These are phyloP conservation scores for Poeciliopsis paucimaculata DNA, from an alignment of 2,797 vertebrate genomes.

Conservation along the genomic window DNA sequence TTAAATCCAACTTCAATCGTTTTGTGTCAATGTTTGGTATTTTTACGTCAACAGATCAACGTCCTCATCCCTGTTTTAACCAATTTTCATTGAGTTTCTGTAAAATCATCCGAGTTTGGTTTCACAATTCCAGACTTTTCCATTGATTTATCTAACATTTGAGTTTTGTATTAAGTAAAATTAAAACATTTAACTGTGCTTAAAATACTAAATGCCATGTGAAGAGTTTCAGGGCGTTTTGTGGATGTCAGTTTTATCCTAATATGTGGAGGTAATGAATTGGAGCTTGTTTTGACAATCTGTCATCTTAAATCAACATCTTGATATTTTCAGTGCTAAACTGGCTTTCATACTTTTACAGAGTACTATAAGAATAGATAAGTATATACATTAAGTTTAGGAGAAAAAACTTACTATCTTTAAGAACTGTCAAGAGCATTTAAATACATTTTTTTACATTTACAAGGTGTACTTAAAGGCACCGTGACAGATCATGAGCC, in stretches of 20 bases:
- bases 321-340: no score
- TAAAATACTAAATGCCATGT: background rate
- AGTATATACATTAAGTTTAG: background rate
- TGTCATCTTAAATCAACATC: no score
- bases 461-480: background rate
- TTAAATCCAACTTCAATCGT: slow-evolving; percentile 64
- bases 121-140: background rate
- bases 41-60: slow-evolving; percentile 3
- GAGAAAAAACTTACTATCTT: background rate
- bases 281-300: background rate
- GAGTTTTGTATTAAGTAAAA: background rate
- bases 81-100: background rate
- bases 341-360: background rate
- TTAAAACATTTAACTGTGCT: background rate
- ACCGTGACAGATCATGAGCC: background rate
- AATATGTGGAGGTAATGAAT: background rate
- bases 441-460: background rate
- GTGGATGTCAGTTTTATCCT: background rate
- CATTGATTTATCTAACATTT: background rate
- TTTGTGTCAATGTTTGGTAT: background rate
- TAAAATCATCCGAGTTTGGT: background rate
- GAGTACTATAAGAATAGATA: background rate
- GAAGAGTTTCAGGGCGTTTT: background rate
- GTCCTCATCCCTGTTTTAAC: background rate
- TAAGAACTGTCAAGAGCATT: background rate